Conservation (phyloP, 2,888 invertebrate species). For the Punctoribates punctum region DNA sequence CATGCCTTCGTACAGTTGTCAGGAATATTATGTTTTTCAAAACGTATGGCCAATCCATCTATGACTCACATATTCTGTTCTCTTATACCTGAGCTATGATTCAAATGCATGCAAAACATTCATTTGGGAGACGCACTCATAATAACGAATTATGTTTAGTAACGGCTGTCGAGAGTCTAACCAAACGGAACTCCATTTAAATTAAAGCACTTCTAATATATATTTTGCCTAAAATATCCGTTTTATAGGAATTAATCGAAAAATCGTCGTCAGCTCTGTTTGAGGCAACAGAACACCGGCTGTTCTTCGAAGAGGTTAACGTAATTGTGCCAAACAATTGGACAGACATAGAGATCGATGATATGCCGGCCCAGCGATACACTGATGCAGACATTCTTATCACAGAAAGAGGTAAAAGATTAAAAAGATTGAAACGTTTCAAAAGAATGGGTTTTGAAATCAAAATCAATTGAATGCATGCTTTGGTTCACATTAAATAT, state of each 20-base stretch:
- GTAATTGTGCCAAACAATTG: constrained; percentile 44
- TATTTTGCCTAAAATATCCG: not conserved
- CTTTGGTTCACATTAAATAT: not conserved
- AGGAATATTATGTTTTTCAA: not conserved
- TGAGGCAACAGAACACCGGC: constrained; percentile 28
- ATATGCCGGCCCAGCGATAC: not conserved
- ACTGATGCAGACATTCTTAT: constrained; percentile 44
- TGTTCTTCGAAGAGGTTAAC: constrained; percentile 43
- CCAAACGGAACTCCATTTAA: not conserved
- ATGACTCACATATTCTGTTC: not conserved
- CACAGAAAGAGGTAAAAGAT: constrained; percentile 31
- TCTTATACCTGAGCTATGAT: not conserved
- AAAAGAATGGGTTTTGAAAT: not conserved
- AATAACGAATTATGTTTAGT: constrained; percentile 1
- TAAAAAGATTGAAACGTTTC: not conserved
- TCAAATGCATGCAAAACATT: constrained; percentile 25
- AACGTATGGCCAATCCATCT: constrained; percentile 2
- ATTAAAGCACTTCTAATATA: not conserved
- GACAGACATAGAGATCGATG: constrained; percentile 29
- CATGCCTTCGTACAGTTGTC: too few species aligned
- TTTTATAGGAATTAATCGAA: constrained; percentile 39
- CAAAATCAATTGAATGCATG: not conserved
- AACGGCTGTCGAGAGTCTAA: not conserved
- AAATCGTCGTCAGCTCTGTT: constrained; percentile 40
- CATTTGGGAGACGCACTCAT: not conserved